Evolutionary conservation across 2,888 invertebrate species (phyloP).

Genomic region (Diarsia brunnea): DNA sequence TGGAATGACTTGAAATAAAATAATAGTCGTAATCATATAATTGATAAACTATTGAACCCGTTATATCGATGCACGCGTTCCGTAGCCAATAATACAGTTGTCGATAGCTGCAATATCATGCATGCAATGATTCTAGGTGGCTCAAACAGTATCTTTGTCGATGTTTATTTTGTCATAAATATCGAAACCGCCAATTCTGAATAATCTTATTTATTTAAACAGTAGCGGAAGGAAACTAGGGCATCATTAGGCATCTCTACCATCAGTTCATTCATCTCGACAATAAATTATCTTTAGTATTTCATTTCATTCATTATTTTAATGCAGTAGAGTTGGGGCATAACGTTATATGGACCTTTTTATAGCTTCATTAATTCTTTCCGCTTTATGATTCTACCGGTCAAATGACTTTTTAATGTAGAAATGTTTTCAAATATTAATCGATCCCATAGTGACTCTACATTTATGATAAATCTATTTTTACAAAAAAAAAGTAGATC

Average conservation of each 20-base stretch:
- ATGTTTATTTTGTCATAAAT: constrained; percentile 37
- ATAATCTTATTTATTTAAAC: constrained; percentile 17
- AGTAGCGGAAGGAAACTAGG: constrained; percentile 4
- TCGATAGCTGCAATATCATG: constrained; percentile 58
- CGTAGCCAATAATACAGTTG: constrained; percentile 65
- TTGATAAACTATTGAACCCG: constrained; percentile 81
- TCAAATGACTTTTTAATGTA: constrained; percentile 51
- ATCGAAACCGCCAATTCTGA: constrained; percentile 22
- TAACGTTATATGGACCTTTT: constrained; percentile 59
- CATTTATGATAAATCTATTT: too few species aligned
- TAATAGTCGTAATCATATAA: constrained; percentile 49
- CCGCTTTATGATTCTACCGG: constrained; percentile 56
- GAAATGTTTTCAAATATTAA: constrained; percentile 47
- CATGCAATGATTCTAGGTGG: constrained; percentile 61
- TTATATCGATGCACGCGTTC: constrained; percentile 73
- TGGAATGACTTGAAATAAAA: constrained; percentile 55
- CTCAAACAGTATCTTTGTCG: constrained; percentile 25
- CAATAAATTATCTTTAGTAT: constrained; percentile 51
- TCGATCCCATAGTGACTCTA: constrained; percentile 3
- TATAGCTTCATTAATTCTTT: constrained; percentile 64
- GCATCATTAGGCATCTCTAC: constrained; percentile 22
- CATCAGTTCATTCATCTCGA: constrained; percentile 31
- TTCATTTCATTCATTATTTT: constrained; percentile 51
- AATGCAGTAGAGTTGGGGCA: constrained; percentile 50
- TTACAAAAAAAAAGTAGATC: not conserved